Percentiles rank a stretch among this genome's conserved stretches.
Evolutionary conservation across 2,797 vertebrate species (phyloP).

Genomic region (Diplodus sargus): DNA sequence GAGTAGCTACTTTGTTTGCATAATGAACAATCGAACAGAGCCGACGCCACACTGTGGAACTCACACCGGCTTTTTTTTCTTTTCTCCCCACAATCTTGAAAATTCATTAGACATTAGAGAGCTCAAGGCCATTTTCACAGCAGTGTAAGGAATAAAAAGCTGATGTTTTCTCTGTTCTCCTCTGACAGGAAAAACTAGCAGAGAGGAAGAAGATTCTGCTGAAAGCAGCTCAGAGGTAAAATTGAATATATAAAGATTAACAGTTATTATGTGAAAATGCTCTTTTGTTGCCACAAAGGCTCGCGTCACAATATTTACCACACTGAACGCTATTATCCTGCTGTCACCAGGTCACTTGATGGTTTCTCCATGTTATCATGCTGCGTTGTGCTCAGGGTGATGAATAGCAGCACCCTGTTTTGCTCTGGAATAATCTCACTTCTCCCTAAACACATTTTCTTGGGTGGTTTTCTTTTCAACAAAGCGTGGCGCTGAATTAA

Average conservation of each 20-base stretch:
- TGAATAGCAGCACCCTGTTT: conserved; percentile 40
- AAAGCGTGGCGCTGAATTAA: conserved; percentile 32
- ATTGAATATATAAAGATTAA: conserved; percentile 24
- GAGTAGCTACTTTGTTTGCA: neutral
- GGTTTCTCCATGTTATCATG: conserved; percentile 16
- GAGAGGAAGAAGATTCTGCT: conserved; percentile 89
- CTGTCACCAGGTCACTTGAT: conserved; percentile 38
- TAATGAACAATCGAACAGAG: conserved; percentile 19
- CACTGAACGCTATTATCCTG: conserved; percentile 37
- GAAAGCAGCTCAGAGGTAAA: conserved; percentile 91
- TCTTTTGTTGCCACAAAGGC: conserved; percentile 29
- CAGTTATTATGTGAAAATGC: conserved; percentile 13
- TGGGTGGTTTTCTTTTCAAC: conserved; percentile 41
- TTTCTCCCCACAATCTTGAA: conserved; percentile 27
- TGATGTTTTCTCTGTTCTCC: conserved; percentile 49
- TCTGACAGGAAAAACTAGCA: conserved; percentile 83
- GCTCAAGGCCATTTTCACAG: conserved; percentile 55
- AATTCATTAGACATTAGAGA: conserved; percentile 50
- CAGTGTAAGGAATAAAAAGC: conserved; percentile 42
- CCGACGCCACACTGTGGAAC: conserved; percentile 24
- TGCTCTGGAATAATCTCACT: conserved; percentile 48
- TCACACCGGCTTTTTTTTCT: neutral
- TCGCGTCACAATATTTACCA: conserved; percentile 31
- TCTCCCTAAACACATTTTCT: conserved; percentile 42
- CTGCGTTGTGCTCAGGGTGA: conserved; percentile 46